Evolutionary conservation across 2,797 vertebrate genomes (phyloP), one percentile per base, ranked within the genome.

Genomic region (Chloroceryle amazona): DNA sequence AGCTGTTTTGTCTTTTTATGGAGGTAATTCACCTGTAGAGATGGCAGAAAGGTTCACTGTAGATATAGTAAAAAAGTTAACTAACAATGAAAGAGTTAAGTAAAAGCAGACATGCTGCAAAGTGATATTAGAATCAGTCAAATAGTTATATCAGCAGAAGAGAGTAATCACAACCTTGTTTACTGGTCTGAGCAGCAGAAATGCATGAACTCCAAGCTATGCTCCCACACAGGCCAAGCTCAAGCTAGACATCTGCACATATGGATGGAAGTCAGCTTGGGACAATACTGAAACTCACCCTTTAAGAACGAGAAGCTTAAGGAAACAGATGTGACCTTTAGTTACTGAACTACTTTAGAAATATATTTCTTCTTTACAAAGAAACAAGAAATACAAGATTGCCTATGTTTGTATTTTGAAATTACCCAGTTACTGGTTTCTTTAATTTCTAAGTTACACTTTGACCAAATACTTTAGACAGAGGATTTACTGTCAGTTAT

Each of bases 341-440:
- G 66, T 74, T 81, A 63, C 62, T 39, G 41, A 79, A 23, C 26
- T 83, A 58, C n/a, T 78, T 71, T 8, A 80, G 58, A 93, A 93
- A 84, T 67, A 58, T 10, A 76, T 65, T 83, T 95, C 31, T 62
- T 87, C 49, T 66, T 84, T 66, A 67, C 31, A 74, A 62, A 85
- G 61, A 81, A 70, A 52, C 39, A 88, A 84, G 47, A 44, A 89
- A 92, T 85, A 54, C 52, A 70, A 80, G 67, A 67, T 26, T 47
- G 26, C 65, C 11, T 78, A 7, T 76, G 68, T 95, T 89, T 96
- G 49, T 71, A 73, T 94, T 96, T 93, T 92, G 86, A 93, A 94
- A 93, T 83, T 95, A 55, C 78, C 74, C 23, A 2, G 47, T 92
- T 91, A 86, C 83, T 6, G 18, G 63, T 84, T 90, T 80, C 83